Percentiles rank a stretch among this genome's conserved stretches.
These are phyloP conservation scores for Crocuta crocuta DNA, from an alignment of 2,113 vertebrate species.

Conservation along the genomic window DNA sequence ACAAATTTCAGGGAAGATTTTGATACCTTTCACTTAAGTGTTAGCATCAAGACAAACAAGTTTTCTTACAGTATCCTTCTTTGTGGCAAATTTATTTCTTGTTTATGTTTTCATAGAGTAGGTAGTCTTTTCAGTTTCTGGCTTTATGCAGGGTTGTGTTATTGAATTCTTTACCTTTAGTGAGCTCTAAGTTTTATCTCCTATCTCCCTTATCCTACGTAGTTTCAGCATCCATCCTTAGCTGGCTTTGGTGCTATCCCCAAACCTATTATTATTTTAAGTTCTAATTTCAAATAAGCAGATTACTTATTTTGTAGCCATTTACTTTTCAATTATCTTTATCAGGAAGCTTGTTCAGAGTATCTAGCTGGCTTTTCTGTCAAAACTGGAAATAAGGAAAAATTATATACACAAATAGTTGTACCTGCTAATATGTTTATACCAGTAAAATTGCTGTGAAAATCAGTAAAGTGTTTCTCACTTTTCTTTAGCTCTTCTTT, in stretches of 20 bases:
- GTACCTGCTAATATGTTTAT: background rate
- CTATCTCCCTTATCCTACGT: background rate
- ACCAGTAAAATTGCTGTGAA: background rate
- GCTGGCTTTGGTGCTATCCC: background rate
- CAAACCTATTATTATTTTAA: background rate
- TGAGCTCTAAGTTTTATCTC: background rate
- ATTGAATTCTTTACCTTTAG: background rate
- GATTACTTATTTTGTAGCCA: background rate
- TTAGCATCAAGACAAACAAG: background rate
- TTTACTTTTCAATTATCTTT: slow-evolving; percentile 32
- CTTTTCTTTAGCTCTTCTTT: background rate
- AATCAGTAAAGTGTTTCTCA: background rate
- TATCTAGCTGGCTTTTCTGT: background rate
- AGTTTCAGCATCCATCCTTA: background rate
- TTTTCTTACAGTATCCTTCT: background rate
- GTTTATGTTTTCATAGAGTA: background rate
- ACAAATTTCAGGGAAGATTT: background rate
- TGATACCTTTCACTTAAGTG: background rate
- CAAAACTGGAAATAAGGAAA: slow-evolving; percentile 12
- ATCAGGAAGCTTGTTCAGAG: background rate
- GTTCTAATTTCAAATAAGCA: background rate
- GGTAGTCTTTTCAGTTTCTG: background rate
- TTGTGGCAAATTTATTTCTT: slow-evolving; percentile 17
- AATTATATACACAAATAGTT: background rate
- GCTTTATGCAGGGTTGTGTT: background rate